Conservation (phyloP, 2,888 invertebrate species). For the Morpho achilles region DNA sequence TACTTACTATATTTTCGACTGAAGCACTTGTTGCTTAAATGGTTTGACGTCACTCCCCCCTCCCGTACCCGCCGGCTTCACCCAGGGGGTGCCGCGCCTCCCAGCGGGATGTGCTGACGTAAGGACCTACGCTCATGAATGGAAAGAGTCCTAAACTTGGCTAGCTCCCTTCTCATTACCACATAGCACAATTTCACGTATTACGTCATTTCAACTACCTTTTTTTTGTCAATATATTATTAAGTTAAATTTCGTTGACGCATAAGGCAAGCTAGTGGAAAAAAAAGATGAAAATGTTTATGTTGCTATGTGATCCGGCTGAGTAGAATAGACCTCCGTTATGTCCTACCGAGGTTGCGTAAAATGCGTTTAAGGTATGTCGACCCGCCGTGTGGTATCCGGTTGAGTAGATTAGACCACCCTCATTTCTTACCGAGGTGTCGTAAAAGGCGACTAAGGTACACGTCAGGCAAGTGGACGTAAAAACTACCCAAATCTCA, state of each 20-base stretch:
- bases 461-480: too few relatives aligned
- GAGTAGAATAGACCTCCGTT: too few relatives aligned
- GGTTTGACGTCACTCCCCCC: conserved; percentile 67
- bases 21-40: conserved; percentile 70
- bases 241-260: neutral
- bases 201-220: conserved; percentile 20
- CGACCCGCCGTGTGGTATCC: too few relatives aligned
- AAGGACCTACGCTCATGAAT: conserved; percentile 68
- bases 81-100: conserved; percentile 53
- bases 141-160: conserved; percentile 53
- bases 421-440: too few relatives aligned
- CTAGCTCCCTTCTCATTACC: conserved; percentile 23
- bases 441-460: too few relatives aligned
- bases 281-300: too few relatives aligned
- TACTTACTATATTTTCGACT: conserved; percentile 50
- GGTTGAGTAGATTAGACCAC: too few relatives aligned
- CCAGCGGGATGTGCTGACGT: conserved; percentile 60
- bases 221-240: conserved; percentile 7
- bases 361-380: too few relatives aligned
- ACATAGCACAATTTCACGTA: conserved; percentile 24
- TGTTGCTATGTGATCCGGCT: too few relatives aligned
- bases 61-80: conserved; percentile 37
- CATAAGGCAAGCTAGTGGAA: too few relatives aligned
- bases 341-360: too few relatives aligned
- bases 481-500: too few relatives aligned